A percentile compares a stretch with the other conserved stretches of the same genome.
Evolutionary conservation across 35 echinoderm and acorn worm genomes (phyloP).

Genomic region (Chiridota heheva): DNA sequence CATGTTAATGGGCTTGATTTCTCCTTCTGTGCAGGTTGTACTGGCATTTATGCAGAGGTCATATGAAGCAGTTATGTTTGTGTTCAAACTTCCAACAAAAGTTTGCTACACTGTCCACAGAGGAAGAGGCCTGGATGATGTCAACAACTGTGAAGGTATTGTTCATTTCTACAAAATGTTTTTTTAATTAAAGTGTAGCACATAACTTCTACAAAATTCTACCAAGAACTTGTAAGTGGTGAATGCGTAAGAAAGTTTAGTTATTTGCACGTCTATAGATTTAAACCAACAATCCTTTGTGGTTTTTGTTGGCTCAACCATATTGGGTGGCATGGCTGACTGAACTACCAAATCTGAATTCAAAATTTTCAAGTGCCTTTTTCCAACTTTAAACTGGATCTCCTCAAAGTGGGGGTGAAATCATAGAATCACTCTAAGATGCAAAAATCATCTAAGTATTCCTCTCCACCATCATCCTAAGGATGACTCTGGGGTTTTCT

Average conservation of each 20-base stretch:
- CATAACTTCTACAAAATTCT: neutral
- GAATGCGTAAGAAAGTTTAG: neutral
- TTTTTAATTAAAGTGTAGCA: neutral
- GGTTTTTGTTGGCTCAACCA: neutral
- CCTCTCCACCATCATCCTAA: no score
- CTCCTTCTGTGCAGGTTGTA: slow-evolving; percentile 48
- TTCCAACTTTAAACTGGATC: no score
- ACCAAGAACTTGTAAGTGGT: neutral
- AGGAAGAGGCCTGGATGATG: slow-evolving; percentile 66
- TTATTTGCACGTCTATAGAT: neutral
- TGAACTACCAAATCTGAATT: no score
- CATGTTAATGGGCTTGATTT: neutral
- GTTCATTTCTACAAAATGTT: neutral
- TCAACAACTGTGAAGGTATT: slow-evolving; percentile 92
- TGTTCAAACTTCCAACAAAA: slow-evolving; percentile 45
- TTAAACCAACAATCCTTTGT: neutral
- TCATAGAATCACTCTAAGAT: no score
- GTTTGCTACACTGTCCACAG: slow-evolving; percentile 77
- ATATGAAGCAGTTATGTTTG: slow-evolving; percentile 62
- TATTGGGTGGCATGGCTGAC: no score
- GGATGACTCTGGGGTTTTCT: no score
- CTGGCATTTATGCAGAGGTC: slow-evolving; percentile 61
- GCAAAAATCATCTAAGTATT: no score
- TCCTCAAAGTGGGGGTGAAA: no score
- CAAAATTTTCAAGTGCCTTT: no score